Base-by-base conservation (phyloP, 2,797 vertebrate genomes). In the Melopsittacus undulatus region DNA sequence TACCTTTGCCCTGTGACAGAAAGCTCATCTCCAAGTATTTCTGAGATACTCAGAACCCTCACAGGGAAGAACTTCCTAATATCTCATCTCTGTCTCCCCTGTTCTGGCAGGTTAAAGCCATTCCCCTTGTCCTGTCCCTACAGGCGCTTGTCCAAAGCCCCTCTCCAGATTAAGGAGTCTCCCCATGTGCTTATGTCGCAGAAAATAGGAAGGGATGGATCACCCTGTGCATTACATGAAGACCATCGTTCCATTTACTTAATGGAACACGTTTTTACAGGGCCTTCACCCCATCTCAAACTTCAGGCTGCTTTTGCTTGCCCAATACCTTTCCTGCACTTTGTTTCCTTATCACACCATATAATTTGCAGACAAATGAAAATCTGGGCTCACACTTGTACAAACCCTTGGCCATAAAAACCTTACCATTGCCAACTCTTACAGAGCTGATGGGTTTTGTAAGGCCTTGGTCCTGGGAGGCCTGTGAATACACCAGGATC, bases 221-320 rank as follows among this genome's bases (percentile, higher is more conserved):
- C 20, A 1, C 1, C 2, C 46, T 16, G 61, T 67, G 46, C 56
- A 11, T 36, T 68, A 45, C 36, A 12, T 1, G 13, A 81, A 88
- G 51, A 56, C 61, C 15, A 10, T 63, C 1, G 1, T 63, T 73
- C 51, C 85, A 61, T 73, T 63, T 78, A 21, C 85, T 94, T 91
- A 84, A 86, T 92, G 92, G 95, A 96, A 96, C 92, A 94, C 93
- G 57, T 94, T 93, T 95, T 89, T 77, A 89, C 75, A 20, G 64
- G 73, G 80, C 77, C 64, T 91, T 87, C 83, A 26, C 6, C 59
- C 86, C 52, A 46, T 43, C 83, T 63, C 69, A 26, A 69, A 27
- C 67, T 40, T 63, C 27, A 62, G 54, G 27, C 81, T 77, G 90
- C 75, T 92, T 80, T 91, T 54, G 30, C 91, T 74, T 87, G 83